phyloP scores from a whole-genome alignment of 23 tunicate species.

The Ciona savignyi region DNA sequence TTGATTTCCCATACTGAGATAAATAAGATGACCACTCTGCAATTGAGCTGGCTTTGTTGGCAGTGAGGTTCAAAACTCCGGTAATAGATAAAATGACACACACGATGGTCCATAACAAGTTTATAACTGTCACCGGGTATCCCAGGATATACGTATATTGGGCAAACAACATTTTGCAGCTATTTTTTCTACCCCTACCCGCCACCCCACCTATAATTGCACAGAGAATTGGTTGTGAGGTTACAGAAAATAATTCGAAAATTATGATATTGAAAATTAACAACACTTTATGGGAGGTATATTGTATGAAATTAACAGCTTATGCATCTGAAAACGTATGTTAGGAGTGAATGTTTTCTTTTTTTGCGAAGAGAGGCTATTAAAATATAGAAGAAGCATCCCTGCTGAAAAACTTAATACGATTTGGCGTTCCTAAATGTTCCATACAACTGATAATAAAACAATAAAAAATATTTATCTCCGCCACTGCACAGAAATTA shows the following conservation, averaged over 20 bases:
- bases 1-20: slow-evolving; percentile 28
- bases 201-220: too few relatives aligned
- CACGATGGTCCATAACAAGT: slow-evolving; percentile 11
- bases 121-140: slow-evolving; percentile 11
- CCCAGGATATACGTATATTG: slow-evolving; percentile 3
- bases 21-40: neutral
- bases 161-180: neutral
- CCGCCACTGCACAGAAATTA: neutral
- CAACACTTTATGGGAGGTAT: too few relatives aligned
- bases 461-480: neutral
- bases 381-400: too few relatives aligned
- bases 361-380: too few relatives aligned
- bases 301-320: too few relatives aligned
- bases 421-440: too few relatives aligned
- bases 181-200: neutral
- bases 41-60: too few relatives aligned
- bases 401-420: too few relatives aligned
- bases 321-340: too few relatives aligned
- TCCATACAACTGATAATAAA: too few relatives aligned
- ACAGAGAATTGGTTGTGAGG: neutral
- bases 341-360: too few relatives aligned
- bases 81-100: neutral
- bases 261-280: neutral
- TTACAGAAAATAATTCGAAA: neutral
- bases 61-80: neutral